Evolutionary conservation across 2,888 invertebrate genomes (phyloP).

Genomic region (Pelosia muscerda): DNA sequence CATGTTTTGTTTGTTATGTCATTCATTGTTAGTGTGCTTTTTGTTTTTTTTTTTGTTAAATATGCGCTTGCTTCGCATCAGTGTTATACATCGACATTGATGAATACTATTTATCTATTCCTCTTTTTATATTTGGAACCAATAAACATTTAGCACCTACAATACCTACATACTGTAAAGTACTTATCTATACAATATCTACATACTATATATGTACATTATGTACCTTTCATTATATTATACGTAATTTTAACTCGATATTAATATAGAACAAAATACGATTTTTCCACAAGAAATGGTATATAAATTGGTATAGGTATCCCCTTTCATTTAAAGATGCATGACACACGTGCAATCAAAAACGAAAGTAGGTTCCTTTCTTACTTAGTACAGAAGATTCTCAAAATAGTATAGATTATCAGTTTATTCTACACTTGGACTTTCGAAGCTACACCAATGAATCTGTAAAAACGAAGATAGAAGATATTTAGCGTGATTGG

Average conservation of each 20-base stretch:
- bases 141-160: constrained; percentile 30
- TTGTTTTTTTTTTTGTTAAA: constrained; percentile 72
- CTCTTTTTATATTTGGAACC: constrained; percentile 22
- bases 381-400: neutral
- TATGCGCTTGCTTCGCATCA: constrained; percentile 81
- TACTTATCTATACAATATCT: constrained; percentile 40
- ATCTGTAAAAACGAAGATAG: constrained; percentile 20
- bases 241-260: constrained; percentile 19
- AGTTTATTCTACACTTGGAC: constrained; percentile 18
- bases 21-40: constrained; percentile 86
- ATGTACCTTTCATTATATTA: constrained; percentile 29
- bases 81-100: constrained; percentile 52
- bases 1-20: constrained; percentile 86
- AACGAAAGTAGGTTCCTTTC: neutral
- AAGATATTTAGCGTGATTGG: constrained; percentile 43
- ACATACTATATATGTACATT: constrained; percentile 27
- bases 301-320: neutral
- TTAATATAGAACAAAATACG: neutral
- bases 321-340: neutral
- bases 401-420: neutral
- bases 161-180: constrained; percentile 29
- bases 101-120: constrained; percentile 36
- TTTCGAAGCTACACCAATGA: constrained; percentile 12
- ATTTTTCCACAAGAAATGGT: neutral
- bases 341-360: neutral